Percentiles rank a stretch among this genome's conserved stretches.
Conservation (phyloP, 2,797 vertebrate genomes). For the Heliangelus exortis region DNA sequence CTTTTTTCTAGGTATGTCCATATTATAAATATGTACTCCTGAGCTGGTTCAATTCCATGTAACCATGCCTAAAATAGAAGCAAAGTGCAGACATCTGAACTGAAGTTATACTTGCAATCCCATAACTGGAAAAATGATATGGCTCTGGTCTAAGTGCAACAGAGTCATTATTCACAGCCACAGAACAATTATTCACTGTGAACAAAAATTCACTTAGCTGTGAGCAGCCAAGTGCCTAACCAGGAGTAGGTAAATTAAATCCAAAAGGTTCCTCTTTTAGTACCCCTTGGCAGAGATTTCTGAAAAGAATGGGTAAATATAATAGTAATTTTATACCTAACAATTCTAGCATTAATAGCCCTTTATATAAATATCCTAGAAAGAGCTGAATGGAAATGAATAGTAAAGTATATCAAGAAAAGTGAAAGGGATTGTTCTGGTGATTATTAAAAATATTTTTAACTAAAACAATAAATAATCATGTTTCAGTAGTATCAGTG, state of each 20-base stretch:
- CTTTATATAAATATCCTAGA: background rate
- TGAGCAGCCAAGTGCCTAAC: background rate
- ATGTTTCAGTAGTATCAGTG: background rate
- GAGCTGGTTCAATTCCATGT: background rate
- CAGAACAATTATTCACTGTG: background rate
- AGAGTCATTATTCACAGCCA: background rate
- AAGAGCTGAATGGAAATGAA: background rate
- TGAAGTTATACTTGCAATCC: constrained; percentile 1
- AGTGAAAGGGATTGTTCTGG: background rate
- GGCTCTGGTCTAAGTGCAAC: background rate
- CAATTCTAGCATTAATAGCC: background rate
- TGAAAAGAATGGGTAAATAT: background rate
- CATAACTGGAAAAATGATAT: background rate
- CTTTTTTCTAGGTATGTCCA: background rate
- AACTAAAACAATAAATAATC: background rate
- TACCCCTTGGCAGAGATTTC: background rate
- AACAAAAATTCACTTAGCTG: background rate
- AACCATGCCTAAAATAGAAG: background rate
- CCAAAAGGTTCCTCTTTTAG: background rate
- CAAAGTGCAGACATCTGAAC: background rate
- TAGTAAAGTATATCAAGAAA: background rate
- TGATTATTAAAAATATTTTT: background rate
- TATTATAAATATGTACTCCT: background rate
- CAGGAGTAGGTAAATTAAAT: background rate
- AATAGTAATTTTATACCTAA: background rate